Percentiles rank a stretch among this genome's conserved stretches.
Evolutionary conservation across 2,113 vertebrate species (phyloP).

Genomic region (Heterotilapia buettikoferi): DNA sequence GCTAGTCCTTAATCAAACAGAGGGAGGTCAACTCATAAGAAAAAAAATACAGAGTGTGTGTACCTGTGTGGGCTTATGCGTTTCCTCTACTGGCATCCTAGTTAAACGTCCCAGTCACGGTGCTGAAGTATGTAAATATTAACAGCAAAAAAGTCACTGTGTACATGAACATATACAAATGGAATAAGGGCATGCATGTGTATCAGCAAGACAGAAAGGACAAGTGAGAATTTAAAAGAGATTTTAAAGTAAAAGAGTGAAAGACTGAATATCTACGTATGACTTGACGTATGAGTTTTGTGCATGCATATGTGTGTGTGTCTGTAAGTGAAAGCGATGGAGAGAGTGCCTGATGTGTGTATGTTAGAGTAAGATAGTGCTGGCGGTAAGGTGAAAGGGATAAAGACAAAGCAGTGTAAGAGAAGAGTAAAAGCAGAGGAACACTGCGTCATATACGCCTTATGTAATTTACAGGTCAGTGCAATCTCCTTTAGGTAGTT

Average conservation of each 20-base stretch:
- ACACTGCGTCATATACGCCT: constrained; percentile 36
- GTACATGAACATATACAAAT: not conserved
- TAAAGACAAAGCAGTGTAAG: constrained; percentile 33
- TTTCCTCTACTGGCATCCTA: not conserved
- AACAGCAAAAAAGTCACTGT: not conserved
- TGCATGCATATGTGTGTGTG: not conserved
- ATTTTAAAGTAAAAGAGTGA: not conserved
- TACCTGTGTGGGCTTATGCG: not conserved
- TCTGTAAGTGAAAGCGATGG: not conserved
- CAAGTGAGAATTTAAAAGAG: not conserved
- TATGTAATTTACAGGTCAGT: constrained; percentile 49
- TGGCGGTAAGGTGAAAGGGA: constrained; percentile 49
- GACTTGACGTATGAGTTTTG: not conserved
- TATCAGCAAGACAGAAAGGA: not conserved
- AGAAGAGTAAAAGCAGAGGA: constrained; percentile 14
- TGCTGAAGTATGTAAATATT: not conserved
- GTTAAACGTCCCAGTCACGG: not conserved
- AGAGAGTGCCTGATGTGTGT: not conserved
- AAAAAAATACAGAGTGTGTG: constrained; percentile 10
- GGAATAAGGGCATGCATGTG: not conserved
- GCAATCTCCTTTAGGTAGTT: not conserved
- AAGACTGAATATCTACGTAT: not conserved
- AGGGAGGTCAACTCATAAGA: constrained; percentile 26
- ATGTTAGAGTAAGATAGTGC: not conserved
- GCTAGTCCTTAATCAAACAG: constrained; percentile 45